Evolutionary conservation across 2,888 invertebrate genomes (phyloP), one percentile per base, ranked within the genome.

Genomic region (Blastobasis lacticolella): DNA sequence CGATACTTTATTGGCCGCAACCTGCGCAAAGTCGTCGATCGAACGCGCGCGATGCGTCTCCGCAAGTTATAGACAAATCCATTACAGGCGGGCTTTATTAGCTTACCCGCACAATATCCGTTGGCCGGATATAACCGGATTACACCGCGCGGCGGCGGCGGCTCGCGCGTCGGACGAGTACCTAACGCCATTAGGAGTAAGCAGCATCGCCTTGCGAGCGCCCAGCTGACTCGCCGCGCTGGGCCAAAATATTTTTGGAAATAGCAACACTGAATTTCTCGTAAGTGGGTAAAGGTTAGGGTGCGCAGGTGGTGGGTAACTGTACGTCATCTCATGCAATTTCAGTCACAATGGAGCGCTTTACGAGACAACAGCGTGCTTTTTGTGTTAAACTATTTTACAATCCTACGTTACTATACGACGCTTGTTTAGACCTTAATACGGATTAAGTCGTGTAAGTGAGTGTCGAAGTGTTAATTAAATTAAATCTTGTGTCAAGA

Each of bases 71-170:
- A 23, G 23, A 23, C 23, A 23, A 23, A 23, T 23, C 23, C 23
- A 23, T 47, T 23, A 48, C 41, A 41, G 41, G 23, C 40, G 9
- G 7, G n/a, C 45, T n/a, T 40, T 49, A 49, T 49, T 49, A 49
- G 38, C 45, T 49, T 45, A 61, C 52, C 63, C 61, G 59, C 51
- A 59, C 63, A 63, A 72, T 69, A 70, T 70, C 74, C 68, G 64
- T 51, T 53, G 48, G 41, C 67, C 64, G 67, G 68, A 64, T 66
- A 59, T 66, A 68, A 66, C 64, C 59, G 66, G 68, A 71, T 69
- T 64, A 67, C 57, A 53, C 61, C 50, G 53, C 54, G 45, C 56
- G 61, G 61, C 63, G 60, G 62, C 4, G 36, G 4, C 45, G 45
- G 5, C 36, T 10, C 44, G 6, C 10, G 23, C 45, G 23, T 45